These are phyloP conservation scores for Callyntrura guangdongensis DNA, from an alignment of 2,888 invertebrate species.

Conservation along the genomic window DNA sequence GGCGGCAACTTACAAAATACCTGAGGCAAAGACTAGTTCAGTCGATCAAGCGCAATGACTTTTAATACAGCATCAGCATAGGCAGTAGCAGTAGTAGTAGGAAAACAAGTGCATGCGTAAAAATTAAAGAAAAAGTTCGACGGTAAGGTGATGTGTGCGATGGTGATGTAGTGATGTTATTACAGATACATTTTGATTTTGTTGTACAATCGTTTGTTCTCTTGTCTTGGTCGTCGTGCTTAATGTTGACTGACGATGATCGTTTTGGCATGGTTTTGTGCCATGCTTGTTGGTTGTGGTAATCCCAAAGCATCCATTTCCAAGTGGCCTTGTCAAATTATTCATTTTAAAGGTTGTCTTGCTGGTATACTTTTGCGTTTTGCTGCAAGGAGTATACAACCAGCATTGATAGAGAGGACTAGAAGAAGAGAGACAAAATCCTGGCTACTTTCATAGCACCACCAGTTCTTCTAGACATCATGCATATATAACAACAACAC, in stretches of 20 bases:
- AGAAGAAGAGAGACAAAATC: neutral
- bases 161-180: neutral
- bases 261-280: constrained; percentile 33
- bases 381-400: neutral
- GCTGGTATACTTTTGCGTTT: constrained; percentile 9
- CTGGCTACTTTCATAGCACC: neutral
- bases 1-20: constrained; percentile 53
- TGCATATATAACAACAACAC: too few species aligned
- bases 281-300: constrained; percentile 41
- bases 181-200: neutral
- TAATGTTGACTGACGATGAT: constrained; percentile 17
- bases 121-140: neutral
- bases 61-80: neutral
- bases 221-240: neutral
- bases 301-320: constrained; percentile 73
- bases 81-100: neutral
- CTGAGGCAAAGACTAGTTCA: constrained; percentile 50
- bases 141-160: neutral
- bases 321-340: constrained; percentile 78
- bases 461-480: too few species aligned
- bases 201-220: constrained; percentile 38
- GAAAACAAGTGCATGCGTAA: constrained; percentile 32
- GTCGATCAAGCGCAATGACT: constrained; percentile 44
- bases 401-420: neutral
- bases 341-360: constrained; percentile 77